Evolutionary conservation across 2,113 vertebrate genomes (phyloP).

Genomic region (Azemiops feae): DNA sequence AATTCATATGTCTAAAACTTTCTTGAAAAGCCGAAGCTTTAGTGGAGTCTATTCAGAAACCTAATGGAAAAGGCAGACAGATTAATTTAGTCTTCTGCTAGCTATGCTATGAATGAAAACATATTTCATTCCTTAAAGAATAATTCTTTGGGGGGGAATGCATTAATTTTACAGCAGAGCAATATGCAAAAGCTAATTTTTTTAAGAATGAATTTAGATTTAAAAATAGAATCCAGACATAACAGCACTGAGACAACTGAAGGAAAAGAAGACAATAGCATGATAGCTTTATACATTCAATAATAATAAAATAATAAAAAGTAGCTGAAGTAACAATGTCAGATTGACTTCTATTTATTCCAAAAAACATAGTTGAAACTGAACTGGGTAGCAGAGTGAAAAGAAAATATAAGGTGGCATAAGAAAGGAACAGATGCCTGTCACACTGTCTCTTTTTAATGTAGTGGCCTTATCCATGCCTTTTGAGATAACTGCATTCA

Average conservation of each 20-base stretch:
- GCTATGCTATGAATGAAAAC: slow-evolving; percentile 34
- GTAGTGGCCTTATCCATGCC: background rate
- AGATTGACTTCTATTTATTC: background rate
- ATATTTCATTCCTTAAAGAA: slow-evolving; percentile 27
- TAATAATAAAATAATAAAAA: background rate
- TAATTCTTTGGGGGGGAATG: slow-evolving; percentile 15
- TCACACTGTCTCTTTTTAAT: background rate
- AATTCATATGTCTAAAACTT: slow-evolving; percentile 45
- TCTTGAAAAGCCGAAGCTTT: slow-evolving; percentile 34
- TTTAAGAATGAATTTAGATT: background rate
- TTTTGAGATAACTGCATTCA: background rate
- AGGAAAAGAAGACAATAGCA: background rate
- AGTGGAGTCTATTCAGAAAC: slow-evolving; percentile 36
- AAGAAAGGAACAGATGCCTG: background rate
- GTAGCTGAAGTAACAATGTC: background rate
- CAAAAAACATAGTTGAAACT: background rate
- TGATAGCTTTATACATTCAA: background rate
- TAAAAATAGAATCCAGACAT: background rate
- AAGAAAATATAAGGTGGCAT: background rate
- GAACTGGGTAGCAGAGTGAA: background rate
- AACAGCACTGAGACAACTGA: background rate
- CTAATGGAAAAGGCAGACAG: slow-evolving; percentile 41
- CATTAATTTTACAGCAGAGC: background rate
- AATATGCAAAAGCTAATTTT: background rate
- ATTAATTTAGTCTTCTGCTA: slow-evolving; percentile 43